phyloP scores from a whole-genome alignment of 2,888 invertebrate genomes.

The Tinea semifulvella region DNA sequence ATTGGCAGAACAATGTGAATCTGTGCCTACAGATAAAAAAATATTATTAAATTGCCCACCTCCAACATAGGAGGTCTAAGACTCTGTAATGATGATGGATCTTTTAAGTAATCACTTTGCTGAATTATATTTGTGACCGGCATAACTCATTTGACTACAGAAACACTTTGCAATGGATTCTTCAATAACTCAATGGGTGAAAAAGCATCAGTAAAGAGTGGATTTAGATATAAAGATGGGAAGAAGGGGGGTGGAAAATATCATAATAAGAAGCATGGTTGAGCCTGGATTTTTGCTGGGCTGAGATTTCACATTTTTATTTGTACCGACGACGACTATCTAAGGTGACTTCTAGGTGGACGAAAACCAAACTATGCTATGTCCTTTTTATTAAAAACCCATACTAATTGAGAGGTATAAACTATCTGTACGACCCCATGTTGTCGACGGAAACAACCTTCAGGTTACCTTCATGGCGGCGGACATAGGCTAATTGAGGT shows the following conservation, averaged over 20 bases:
- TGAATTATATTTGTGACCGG: no score
- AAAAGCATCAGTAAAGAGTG: neutral
- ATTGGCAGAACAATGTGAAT: no score
- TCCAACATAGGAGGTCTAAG: no score
- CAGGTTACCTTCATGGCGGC: no score
- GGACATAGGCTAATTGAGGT: no score
- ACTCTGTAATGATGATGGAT: no score
- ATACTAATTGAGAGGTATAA: no score
- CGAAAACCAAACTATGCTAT: conserved; percentile 21
- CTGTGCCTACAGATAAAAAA: no score
- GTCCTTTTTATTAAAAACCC: conserved; percentile 17
- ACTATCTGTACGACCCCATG: no score
- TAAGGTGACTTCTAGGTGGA: conserved; percentile 22
- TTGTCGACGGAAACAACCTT: no score
- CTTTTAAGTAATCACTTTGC: no score
- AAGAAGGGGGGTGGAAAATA: conserved; percentile 39
- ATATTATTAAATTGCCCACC: no score
- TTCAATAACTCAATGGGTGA: neutral
- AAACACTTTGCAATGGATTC: conserved; percentile 13
- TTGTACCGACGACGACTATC: conserved; percentile 33
- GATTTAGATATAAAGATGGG: conserved; percentile 24
- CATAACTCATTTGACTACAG: conserved; percentile 21
- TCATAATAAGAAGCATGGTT: conserved; percentile 48
- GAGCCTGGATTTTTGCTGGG: conserved; percentile 34
- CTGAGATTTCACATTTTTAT: conserved; percentile 46